Percentiles rank a stretch among this genome's conserved stretches.
Evolutionary conservation across 2,113 vertebrate species (phyloP).

Genomic region (rat (Rattus norvegicus)): GRCr8 NC_086037.1:9061501-9062000

Average conservation of each 20-base stretch:
- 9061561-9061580: background rate
- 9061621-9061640: background rate
- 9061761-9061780: background rate
- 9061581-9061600: background rate
- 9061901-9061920: background rate
- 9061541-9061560: background rate
- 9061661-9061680: background rate
- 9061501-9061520: background rate
- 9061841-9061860: conserved; percentile 3
- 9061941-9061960: background rate
- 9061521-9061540: background rate
- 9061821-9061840: background rate
- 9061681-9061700: conserved; percentile 39
- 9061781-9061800: background rate
- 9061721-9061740: background rate
- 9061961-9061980: background rate
- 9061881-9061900: background rate
- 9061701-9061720: background rate
- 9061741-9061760: background rate
- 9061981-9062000: background rate
- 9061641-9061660: background rate
- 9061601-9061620: background rate
- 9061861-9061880: background rate
- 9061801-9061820: background rate
- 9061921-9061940: background rate